Base-by-base conservation (phyloP, 2,888 invertebrate species). In the Merodon equestris region DNA sequence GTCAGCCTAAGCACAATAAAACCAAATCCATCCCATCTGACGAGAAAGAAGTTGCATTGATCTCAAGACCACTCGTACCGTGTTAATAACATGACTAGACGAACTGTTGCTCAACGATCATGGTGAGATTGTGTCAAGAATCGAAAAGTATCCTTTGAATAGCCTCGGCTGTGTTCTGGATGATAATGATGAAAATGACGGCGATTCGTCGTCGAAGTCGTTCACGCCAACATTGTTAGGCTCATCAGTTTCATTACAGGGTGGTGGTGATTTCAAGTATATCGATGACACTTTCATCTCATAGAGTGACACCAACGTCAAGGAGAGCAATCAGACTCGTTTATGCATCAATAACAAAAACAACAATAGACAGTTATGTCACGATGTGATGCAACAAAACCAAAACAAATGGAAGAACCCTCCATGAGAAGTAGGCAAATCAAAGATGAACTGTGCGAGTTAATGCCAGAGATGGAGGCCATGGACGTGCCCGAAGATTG, bases 381-480 rank as follows among this genome's bases (percentile, higher is more conserved):
- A 87, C 36, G 84, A 83, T 81, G 85, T 88, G 70, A 82, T 86
- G 64, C 85, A 86, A 68, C 83, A 84, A 67, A 88, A 88, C 84
- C 85, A 84, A 66, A 86, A 84, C 81, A 87, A 88, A 83, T 82
- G 85, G 66, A 84, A 83, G 71, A 84, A 85, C 66, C 83, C 45
- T 79, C 83, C 57, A 82, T 83, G 74, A 72, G 76, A 53, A 79
- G 83, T 18, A 71, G 79, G 83, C 97, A 97, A 95, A 93, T 98
- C 85, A 97, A 97, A 93, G 96, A 97, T 96, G 98, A 98, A 89
- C 93, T 98, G 88, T 95, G 96, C 85, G 97, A 97, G 88, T 97
- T 98, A 86, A 96, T 97, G 84, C 94, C 96, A 61, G 97, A 98
- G 90, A 94, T 98, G 95, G 97, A 98, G 90, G 93, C 95, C 85